Evolutionary conservation across 2,888 invertebrate genomes (phyloP).

Genomic region (Phyllotreta cruciferae): DNA sequence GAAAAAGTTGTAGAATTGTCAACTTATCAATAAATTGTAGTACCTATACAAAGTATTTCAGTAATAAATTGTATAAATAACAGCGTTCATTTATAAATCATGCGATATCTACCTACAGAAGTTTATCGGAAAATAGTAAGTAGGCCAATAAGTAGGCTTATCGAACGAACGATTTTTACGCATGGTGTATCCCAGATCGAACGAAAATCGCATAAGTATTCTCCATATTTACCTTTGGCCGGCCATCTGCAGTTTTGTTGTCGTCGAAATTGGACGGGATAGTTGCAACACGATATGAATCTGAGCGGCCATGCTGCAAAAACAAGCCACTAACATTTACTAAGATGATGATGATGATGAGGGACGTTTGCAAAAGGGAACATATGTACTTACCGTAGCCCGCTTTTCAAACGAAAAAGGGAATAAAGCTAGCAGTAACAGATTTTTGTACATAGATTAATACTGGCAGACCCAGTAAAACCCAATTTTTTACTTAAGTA

Average conservation of each 20-base stretch:
- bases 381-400: conserved; percentile 10
- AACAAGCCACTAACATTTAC: conserved; percentile 43
- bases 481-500: too few relatives aligned
- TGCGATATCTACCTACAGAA: not conserved
- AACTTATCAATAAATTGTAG: not conserved
- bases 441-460: too few relatives aligned
- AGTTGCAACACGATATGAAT: conserved; percentile 97
- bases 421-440: too few relatives aligned
- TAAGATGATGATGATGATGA: conserved; percentile 28
- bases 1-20: too few relatives aligned
- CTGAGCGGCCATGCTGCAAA: conserved; percentile 89
- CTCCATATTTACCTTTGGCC: conserved; percentile 75
- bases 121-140: not conserved
- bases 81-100: not conserved
- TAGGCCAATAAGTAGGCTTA: not conserved
- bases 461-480: too few relatives aligned
- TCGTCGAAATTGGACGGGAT: conserved; percentile 91
- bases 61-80: not conserved
- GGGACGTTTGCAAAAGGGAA: not conserved
- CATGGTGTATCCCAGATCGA: not conserved
- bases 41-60: not conserved
- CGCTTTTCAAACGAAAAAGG: conserved; percentile 5
- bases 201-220: conserved; percentile 6
- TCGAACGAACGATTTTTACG: too few relatives aligned
- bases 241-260: conserved; percentile 94